Evolutionary conservation across 2,113 vertebrate genomes (phyloP).

Genomic region (Zosterops lateralis): DNA sequence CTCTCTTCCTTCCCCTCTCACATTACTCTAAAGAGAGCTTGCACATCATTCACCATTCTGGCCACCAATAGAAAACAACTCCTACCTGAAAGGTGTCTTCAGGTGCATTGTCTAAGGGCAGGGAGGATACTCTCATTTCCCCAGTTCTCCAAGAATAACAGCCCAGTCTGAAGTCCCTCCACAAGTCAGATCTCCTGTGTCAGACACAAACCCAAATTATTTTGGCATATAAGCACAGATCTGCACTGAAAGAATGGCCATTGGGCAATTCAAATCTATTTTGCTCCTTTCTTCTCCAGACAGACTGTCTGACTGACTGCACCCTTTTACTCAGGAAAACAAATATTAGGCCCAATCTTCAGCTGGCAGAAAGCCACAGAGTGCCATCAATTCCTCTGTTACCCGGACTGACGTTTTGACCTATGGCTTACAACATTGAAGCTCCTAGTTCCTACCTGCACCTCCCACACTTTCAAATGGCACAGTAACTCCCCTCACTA

Average conservation of each 20-base stretch:
- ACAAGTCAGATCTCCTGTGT: conserved; percentile 7
- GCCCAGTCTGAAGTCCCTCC: background rate
- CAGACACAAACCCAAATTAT: conserved; percentile 41
- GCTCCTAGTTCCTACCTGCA: background rate
- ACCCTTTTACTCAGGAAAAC: conserved; percentile 8
- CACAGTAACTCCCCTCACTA: background rate
- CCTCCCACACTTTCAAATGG: background rate
- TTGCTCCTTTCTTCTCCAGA: background rate
- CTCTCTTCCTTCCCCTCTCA: background rate
- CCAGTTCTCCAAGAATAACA: background rate
- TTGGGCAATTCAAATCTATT: conserved; percentile 31
- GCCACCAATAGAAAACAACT: background rate
- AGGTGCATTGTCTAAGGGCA: background rate
- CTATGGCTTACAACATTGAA: background rate
- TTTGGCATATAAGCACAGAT: conserved; percentile 24
- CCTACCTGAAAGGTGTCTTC: background rate
- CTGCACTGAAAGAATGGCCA: conserved; percentile 21
- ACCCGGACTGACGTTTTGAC: background rate
- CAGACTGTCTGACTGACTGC: conserved; percentile 17
- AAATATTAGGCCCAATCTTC: background rate
- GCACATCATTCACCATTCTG: background rate
- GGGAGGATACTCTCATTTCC: background rate
- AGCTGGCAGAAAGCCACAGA: background rate
- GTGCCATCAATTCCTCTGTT: background rate
- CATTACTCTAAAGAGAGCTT: background rate